Percentiles rank a stretch among this genome's conserved stretches.
Evolutionary conservation across 2,113 vertebrate species (phyloP).

Genomic region (Cyanistes caeruleus): DNA sequence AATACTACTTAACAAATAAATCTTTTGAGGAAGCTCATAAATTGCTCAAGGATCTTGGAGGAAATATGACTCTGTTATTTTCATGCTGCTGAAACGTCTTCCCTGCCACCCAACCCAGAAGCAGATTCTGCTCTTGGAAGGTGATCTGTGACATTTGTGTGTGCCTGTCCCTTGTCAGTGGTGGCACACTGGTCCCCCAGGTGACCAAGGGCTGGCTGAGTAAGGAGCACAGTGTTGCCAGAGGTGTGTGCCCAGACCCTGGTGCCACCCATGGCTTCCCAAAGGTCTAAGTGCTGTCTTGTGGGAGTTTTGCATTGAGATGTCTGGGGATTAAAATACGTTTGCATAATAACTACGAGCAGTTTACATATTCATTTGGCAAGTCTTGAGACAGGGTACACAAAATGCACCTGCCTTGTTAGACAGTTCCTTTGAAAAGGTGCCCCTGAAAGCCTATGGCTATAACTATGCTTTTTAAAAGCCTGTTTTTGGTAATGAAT

Average conservation of each 20-base stretch:
- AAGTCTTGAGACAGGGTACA: not conserved
- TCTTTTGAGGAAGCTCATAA: not conserved
- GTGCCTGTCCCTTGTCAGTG: not conserved
- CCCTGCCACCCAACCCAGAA: not conserved
- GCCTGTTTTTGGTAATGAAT: not conserved
- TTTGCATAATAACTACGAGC: not conserved
- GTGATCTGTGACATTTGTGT: not conserved
- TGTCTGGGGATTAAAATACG: not conserved
- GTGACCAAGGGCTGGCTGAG: not conserved
- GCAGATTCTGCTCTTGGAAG: not conserved
- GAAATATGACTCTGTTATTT: not conserved
- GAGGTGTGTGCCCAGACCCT: not conserved
- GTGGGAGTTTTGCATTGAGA: not conserved
- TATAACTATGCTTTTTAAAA: not conserved
- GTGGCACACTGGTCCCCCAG: not conserved
- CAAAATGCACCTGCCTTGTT: not conserved
- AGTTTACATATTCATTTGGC: not conserved
- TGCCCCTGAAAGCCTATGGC: not conserved
- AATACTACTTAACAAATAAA: not conserved
- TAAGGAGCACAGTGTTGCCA: not conserved
- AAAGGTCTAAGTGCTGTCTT: not conserved
- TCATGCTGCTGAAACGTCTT: not conserved
- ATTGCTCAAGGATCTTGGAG: not conserved
- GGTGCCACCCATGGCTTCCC: not conserved
- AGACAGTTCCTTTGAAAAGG: not conserved